Base-by-base conservation (phyloP, 1,140 invertebrate genomes). In the Cydia amplana region DNA sequence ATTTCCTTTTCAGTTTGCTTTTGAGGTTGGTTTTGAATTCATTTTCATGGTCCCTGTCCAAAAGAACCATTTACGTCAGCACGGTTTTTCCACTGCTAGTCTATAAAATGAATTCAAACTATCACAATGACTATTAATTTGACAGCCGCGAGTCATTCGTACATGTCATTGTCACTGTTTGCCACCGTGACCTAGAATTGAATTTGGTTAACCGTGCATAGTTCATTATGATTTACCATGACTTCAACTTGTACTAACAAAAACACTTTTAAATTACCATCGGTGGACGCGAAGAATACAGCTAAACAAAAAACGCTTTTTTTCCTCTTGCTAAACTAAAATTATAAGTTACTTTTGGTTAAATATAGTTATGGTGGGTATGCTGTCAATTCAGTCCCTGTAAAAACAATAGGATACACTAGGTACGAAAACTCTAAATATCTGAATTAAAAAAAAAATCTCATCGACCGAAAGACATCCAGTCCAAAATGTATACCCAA, bases 11-110 rank as follows among this genome's bases (percentile, higher is more conserved):
- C 51, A 9, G 43, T 16, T 51, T n/a, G n/a, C 51, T n/a, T 55
- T 60, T 60, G 55, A 20, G 18, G 51, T 60, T 60, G 18, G 18
- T 60, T 60, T 20, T 60, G n/a, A 60, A 60, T 55, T 55, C 16
- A 55, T 60, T 60, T 23, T 7, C 55, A 23, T n/a, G n/a, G n/a
- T 9, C 1, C 46, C 51, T 55, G 55, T 2, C 20, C 5, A 12
- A 60, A 20, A 20, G 55, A 60, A 20, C 55, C 55, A 60, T 23
- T 9, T 51, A n/a, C n/a, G 49, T 51, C 4, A 46, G 3, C 2
- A 0, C 51, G n/a, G 7, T 55, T 55, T 55, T 55, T n/a, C n/a
- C 1, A 7, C n/a, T 7, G 46, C 14, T 4, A 49, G 51, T 60
- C 55, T n/a, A 7, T 51, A 12, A 60, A 60, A 18, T 20, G 51